Percentiles rank a stretch among this genome's conserved stretches.
Conservation (phyloP, 2,888 invertebrate species). For the Hermaeophaga mercurialis region DNA sequence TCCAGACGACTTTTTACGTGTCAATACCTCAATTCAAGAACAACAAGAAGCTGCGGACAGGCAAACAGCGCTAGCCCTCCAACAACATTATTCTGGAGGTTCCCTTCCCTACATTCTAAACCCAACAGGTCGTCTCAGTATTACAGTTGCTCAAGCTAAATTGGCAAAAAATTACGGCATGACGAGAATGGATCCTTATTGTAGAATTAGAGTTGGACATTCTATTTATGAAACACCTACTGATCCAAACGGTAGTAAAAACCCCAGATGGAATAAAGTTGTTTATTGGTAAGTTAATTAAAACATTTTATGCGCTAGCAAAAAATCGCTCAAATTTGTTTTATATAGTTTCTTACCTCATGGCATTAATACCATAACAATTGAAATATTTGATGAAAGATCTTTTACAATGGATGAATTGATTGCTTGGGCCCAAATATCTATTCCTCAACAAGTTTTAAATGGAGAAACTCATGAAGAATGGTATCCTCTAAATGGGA, state of each 20-base stretch:
- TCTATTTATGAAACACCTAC: conserved; percentile 96
- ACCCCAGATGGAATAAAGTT: conserved; percentile 94
- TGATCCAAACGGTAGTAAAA: conserved; percentile 92
- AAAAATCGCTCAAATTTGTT: too few relatives aligned
- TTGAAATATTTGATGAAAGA: conserved; percentile 97
- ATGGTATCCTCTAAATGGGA: conserved; percentile 92
- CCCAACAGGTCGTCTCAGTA: conserved; percentile 74
- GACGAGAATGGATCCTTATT: conserved; percentile 96
- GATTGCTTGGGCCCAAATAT: conserved; percentile 91
- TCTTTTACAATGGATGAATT: conserved; percentile 96
- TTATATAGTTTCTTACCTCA: conserved; percentile 76
- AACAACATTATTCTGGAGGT: conserved; percentile 65
- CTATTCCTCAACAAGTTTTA: conserved; percentile 83
- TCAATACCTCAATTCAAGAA: conserved; percentile 63
- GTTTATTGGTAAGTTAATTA: conserved; percentile 77
- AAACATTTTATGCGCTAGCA: too few relatives aligned
- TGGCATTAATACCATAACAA: conserved; percentile 84
- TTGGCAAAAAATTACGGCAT: conserved; percentile 93
- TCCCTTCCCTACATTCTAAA: conserved; percentile 55
- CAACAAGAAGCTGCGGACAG: conserved; percentile 79
- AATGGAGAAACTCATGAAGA: conserved; percentile 91
- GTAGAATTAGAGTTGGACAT: conserved; percentile 89
- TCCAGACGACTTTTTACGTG: conserved; percentile 75
- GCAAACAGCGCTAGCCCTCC: conserved; percentile 75
- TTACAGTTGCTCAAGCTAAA: conserved; percentile 89